Evolutionary conservation across 2,113 vertebrate species (phyloP).

Genomic region (Protomyctophum bolini): DNA sequence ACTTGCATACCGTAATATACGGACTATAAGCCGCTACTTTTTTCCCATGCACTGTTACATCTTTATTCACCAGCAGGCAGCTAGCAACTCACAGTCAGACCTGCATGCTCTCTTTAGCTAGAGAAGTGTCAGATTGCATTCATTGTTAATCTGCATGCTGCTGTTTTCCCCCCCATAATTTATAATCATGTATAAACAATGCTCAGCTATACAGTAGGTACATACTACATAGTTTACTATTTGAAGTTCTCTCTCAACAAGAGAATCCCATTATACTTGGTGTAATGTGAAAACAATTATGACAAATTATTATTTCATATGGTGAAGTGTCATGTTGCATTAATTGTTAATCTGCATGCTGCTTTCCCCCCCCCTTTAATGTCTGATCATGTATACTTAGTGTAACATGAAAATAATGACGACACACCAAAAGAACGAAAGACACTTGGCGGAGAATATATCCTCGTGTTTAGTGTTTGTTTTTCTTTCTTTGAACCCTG

Average conservation of each 20-base stretch:
- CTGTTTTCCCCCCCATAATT: conserved; percentile 24
- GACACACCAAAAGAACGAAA: too few relatives aligned
- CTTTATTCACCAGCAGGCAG: conserved; percentile 22
- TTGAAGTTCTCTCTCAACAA: conserved; percentile 22
- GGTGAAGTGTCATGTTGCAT: too few relatives aligned
- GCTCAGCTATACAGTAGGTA: neutral
- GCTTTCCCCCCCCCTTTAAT: too few relatives aligned
- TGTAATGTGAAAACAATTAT: neutral
- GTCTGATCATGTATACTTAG: too few relatives aligned
- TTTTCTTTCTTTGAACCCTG: conserved; percentile 12
- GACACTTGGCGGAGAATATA: too few relatives aligned
- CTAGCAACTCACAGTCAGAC: neutral
- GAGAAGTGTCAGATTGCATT: conserved; percentile 22
- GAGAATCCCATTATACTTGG: conserved; percentile 7
- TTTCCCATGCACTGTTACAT: too few relatives aligned
- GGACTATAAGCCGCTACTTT: too few relatives aligned
- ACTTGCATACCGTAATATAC: too few relatives aligned
- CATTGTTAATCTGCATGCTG: conserved; percentile 44
- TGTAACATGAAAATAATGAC: too few relatives aligned
- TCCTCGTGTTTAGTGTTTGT: conserved; percentile 11
- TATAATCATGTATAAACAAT: conserved; percentile 36
- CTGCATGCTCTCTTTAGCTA: too few relatives aligned
- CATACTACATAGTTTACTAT: conserved; percentile 28
- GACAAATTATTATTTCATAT: neutral
- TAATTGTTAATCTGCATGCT: too few relatives aligned